These are phyloP conservation scores for Thunnus thynnus DNA, from an alignment of 2,113 vertebrate species.

Conservation along the genomic window DNA sequence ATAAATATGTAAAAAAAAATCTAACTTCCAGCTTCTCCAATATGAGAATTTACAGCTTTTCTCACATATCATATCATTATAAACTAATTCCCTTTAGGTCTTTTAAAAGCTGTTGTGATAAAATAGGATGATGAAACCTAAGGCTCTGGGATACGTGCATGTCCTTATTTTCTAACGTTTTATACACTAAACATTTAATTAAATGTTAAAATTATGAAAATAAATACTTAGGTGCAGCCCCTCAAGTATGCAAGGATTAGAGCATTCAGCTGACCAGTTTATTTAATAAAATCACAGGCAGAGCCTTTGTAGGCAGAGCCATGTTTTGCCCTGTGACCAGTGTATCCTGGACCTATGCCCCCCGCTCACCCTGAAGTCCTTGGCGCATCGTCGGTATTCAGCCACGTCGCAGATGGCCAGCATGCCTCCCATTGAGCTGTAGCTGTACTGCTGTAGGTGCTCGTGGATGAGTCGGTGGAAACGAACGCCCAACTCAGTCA, in stretches of 20 bases:
- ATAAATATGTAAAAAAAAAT: too few relatives aligned
- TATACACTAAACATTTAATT: too few relatives aligned
- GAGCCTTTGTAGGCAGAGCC: constrained; percentile 16
- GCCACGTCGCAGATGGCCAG: constrained; percentile 98
- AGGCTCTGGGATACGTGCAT: too few relatives aligned
- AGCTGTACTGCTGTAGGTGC: constrained; percentile 97
- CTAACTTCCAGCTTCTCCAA: too few relatives aligned
- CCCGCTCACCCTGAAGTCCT: constrained; percentile 90
- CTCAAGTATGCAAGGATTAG: neutral
- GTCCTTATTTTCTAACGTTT: too few relatives aligned
- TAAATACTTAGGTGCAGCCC: neutral
- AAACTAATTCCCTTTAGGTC: neutral
- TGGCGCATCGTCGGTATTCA: constrained; percentile 97
- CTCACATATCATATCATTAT: too few relatives aligned
- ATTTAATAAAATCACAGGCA: constrained; percentile 7
- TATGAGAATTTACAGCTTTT: too few relatives aligned
- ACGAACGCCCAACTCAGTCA: constrained; percentile 96
- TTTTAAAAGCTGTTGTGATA: neutral
- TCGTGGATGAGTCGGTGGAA: constrained; percentile 98
- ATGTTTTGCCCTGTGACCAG: constrained; percentile 54
- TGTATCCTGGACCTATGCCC: constrained; percentile 52
- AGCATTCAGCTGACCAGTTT: neutral
- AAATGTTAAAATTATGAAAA: neutral
- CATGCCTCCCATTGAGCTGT: constrained; percentile 99
- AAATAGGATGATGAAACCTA: neutral